Percentiles rank a stretch among this genome's conserved stretches.
Evolutionary conservation across 1,140 invertebrate species (phyloP).

Genomic region (Drosophila cardini): DNA sequence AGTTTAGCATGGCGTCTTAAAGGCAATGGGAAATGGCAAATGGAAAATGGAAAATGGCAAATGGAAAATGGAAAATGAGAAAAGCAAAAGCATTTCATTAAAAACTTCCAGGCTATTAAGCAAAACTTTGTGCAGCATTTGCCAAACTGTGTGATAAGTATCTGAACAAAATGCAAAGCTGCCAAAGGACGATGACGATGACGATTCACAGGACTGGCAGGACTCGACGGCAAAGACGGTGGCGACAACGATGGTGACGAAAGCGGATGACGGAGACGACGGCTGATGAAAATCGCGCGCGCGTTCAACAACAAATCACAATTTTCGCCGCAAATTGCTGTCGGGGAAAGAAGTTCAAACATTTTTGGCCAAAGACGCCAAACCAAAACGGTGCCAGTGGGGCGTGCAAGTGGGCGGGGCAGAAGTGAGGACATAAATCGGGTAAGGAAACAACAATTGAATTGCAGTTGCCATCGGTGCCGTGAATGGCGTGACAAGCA

Average conservation of each 20-base stretch:
- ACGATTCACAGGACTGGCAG: constrained; percentile 28
- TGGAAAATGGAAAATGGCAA: constrained; percentile 24
- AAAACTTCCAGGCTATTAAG: constrained; percentile 83
- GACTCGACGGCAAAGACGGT: constrained; percentile 15
- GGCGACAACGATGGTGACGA: constrained; percentile 33
- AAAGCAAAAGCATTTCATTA: constrained; percentile 79
- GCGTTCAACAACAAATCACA: constrained; percentile 76
- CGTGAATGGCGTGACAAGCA: constrained; percentile 79
- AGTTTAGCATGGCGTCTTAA: constrained; percentile 48
- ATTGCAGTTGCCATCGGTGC: constrained; percentile 78
- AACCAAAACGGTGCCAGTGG: constrained; percentile 12
- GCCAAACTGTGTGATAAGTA: constrained; percentile 83
- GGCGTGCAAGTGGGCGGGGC: background rate
- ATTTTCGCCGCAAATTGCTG: constrained; percentile 82
- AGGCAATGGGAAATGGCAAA: constrained; percentile 27
- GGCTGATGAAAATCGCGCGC: constrained; percentile 78
- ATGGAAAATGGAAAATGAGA: constrained; percentile 28
- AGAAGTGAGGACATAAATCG: constrained; percentile 2
- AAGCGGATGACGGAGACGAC: constrained; percentile 55
- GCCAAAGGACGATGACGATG: constrained; percentile 66
- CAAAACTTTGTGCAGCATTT: constrained; percentile 83
- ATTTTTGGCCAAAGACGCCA: constrained; percentile 58
- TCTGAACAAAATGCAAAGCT: constrained; percentile 82
- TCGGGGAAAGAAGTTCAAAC: constrained; percentile 77
- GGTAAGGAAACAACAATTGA: constrained; percentile 70